Evolutionary conservation across 2,797 vertebrate species (phyloP), one percentile per base, ranked within the genome.

Genomic region (Chaenodraco wilsoni): DNA sequence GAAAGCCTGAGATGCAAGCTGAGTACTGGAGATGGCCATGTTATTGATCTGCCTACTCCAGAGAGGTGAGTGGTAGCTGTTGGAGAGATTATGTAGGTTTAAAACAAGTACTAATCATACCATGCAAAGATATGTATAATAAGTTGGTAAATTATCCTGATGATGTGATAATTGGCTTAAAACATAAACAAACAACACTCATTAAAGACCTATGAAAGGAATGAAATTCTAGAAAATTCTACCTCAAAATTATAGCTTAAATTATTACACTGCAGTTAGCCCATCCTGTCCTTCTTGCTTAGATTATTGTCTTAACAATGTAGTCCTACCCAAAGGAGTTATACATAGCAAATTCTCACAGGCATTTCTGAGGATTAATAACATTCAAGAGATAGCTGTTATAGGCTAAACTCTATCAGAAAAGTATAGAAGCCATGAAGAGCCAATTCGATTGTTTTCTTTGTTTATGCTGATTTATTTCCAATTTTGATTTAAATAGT

Each of bases 1-100:
- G 56, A 16, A 49, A 56, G 62, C 4, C 9, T 80, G 2, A 21
- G n/a, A 63, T 91, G 90, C 76, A 70, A 63, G 43, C 65, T 89
- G 21, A 74, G 62, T 11, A 76, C 82, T 0, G 90, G 90, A 67
- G 88, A 91, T 41, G 86, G 76, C 1, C 65, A 44, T 45, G 45
- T 67, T 19, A 43, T 82, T 50, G 0, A 69, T 61, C 50, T 76
- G 19, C 48, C 44, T 6, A 37, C 19, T 54, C 5, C 15, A 45
- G 44, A 68, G 1, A 65, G 78, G 90, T 89, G 46, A 90, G 88
- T 68, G 19, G 0, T 7, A 48, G 17, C 13, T 9, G 17, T 13
- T 21, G 48, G 2, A 48, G 9, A 33, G 8, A 23, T n/a, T 27
- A 31, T 17, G 16, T 9, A 10, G 44, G 31, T n/a, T 55, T 41